phyloP scores from a whole-genome alignment of 2,113 vertebrate species.

The Cacatua alba region DNA sequence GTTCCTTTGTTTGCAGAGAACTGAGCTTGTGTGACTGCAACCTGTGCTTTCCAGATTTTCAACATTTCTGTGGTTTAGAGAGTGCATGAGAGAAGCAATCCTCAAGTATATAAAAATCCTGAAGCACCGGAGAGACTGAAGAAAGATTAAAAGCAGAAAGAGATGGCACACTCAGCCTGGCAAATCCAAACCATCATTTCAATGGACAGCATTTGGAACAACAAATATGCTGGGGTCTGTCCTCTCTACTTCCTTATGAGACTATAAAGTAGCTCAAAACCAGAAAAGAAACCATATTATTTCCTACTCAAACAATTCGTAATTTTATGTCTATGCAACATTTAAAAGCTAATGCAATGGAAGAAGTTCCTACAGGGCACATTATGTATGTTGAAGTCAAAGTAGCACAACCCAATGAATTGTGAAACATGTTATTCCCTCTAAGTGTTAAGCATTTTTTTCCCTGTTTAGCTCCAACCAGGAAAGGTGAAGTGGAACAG shows the following conservation, averaged over 20 bases:
- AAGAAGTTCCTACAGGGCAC: slow-evolving; percentile 14
- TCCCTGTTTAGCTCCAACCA: slow-evolving; percentile 46
- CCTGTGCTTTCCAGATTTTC: neutral
- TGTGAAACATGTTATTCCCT: slow-evolving; percentile 53
- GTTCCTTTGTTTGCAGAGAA: neutral
- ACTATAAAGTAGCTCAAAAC: neutral
- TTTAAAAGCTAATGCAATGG: slow-evolving; percentile 11
- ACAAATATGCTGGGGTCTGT: neutral
- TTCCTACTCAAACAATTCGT: neutral
- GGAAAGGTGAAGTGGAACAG: slow-evolving; percentile 72
- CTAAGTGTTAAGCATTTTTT: slow-evolving; percentile 59
- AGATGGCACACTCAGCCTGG: neutral
- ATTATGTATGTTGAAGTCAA: slow-evolving; percentile 44
- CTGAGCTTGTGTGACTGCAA: neutral
- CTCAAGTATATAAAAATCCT: neutral
- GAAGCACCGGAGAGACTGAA: neutral
- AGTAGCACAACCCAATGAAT: slow-evolving; percentile 35
- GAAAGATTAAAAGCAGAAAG: neutral
- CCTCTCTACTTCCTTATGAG: neutral
- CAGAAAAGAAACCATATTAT: neutral
- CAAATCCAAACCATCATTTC: neutral
- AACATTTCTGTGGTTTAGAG: neutral
- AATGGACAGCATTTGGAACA: neutral
- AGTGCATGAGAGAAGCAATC: neutral
- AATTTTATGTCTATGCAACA: neutral